A percentile compares a stretch with the other conserved stretches of the same genome.
These are phyloP conservation scores for Mongoloraphidia duomilia DNA, from an alignment of 2,888 invertebrate species.

Conservation along the genomic window DNA sequence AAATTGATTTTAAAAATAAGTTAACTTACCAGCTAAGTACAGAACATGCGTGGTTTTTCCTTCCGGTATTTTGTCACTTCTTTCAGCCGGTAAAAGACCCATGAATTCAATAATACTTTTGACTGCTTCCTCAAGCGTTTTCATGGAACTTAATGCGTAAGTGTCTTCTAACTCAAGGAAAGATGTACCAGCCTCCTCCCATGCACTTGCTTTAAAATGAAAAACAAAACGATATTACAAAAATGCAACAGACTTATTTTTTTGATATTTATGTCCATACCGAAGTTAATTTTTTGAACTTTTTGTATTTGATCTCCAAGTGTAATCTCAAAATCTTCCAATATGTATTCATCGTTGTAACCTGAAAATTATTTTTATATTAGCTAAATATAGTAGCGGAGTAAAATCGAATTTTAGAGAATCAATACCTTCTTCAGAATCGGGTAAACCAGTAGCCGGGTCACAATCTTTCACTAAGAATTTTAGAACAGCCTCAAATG, in stretches of 20 bases:
- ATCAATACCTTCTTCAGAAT: slow-evolving; percentile 65
- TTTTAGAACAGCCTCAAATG: slow-evolving; percentile 81
- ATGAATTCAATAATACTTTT: slow-evolving; percentile 69
- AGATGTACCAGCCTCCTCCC: slow-evolving; percentile 46
- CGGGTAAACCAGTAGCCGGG: slow-evolving; percentile 83
- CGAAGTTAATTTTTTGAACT: slow-evolving; percentile 60
- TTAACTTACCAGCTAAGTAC: slow-evolving; percentile 51
- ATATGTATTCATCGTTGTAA: slow-evolving; percentile 88
- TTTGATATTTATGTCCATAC: slow-evolving; percentile 1
- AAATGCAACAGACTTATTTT: background rate
- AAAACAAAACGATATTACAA: slow-evolving; percentile 20
- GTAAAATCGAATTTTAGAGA: background rate
- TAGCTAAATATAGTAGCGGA: background rate
- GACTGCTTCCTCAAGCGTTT: slow-evolving; percentile 68
- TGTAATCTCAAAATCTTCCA: slow-evolving; percentile 83
- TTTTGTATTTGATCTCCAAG: slow-evolving; percentile 77
- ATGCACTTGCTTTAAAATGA: slow-evolving; percentile 30
- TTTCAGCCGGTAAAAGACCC: slow-evolving; percentile 73
- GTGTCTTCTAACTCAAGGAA: slow-evolving; percentile 77
- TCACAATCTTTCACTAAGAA: slow-evolving; percentile 95
- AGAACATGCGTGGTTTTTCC: slow-evolving; percentile 72
- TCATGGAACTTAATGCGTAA: slow-evolving; percentile 70
- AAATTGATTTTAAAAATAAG: no score
- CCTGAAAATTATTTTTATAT: slow-evolving; percentile 28
- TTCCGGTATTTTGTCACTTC: slow-evolving; percentile 68